Evolutionary conservation across 1,140 invertebrate species (phyloP), one percentile per base, ranked within the genome.

Genomic region (Caenorhabditis latens): DNA sequence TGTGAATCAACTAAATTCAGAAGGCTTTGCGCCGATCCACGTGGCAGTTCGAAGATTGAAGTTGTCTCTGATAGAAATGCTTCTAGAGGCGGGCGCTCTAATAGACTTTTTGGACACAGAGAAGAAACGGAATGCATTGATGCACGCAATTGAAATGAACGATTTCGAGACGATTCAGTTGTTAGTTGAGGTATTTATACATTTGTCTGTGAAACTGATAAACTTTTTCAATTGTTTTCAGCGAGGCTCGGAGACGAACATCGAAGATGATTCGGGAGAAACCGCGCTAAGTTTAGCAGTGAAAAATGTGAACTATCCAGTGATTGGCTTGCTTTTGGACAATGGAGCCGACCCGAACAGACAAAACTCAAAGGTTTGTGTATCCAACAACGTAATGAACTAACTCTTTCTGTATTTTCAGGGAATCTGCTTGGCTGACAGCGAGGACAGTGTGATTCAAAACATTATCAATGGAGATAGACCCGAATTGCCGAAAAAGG

Each of bases 111-210:
- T 75, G 48, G 87, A 88, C 57, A 50, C 83, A 5, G 55, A 79
- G 13, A 84, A 84, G 42, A 84, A 84, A 46, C 84, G 57, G 6
- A 79, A 79, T 24, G 83, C 87, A 19, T 53, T 88, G 50, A 75
- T 88, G 55, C 87, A 88, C 46, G 83, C 87, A 9, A 79, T 88
- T 55, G 55, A 79, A 32, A 88, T 88, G 87, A 88, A 88, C 58
- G 87, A 88, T 67, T 57, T 57, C 24, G 87, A 88, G 46, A 71
- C 86, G 11, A 84, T 88, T 46, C 61, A 67, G 42, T 85, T 88
- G n/a, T 55, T 88, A 11, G n/a, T 85, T 48, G 85, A 85, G 75
- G 82, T 84, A 79, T 14, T 75, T 4, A 46, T 67, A 42, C 83
- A 43, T 46, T 83, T 24, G 9, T 16, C 13, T 75, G 2, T 32